Evolutionary conservation across 1,140 invertebrate genomes (phyloP).

Genomic region (Nixonia krombeini): DNA sequence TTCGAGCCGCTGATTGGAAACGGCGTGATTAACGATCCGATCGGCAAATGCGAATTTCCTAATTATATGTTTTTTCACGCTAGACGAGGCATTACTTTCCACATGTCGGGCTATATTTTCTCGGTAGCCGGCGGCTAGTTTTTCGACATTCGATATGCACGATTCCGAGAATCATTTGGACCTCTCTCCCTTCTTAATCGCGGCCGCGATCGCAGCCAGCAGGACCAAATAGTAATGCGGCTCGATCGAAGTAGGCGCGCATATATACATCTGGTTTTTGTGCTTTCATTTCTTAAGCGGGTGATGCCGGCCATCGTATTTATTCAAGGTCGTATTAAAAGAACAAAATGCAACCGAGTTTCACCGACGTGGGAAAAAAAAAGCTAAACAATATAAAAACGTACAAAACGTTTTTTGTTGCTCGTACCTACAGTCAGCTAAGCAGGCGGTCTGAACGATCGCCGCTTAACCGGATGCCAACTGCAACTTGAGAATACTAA

Average conservation of each 20-base stretch:
- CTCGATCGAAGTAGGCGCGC: too few species aligned
- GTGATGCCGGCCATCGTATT: slow-evolving; percentile 38
- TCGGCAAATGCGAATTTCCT: too few species aligned
- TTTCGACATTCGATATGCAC: slow-evolving; percentile 49
- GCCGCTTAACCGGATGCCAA: slow-evolving; percentile 63
- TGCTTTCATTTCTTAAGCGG: slow-evolving; percentile 47
- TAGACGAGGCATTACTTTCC: slow-evolving; percentile 34
- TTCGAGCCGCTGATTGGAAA: not conserved
- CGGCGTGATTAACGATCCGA: not conserved
- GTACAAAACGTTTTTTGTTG: slow-evolving; percentile 35
- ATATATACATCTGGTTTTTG: slow-evolving; percentile 32
- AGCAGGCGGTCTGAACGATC: slow-evolving; percentile 59
- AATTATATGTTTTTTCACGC: too few species aligned
- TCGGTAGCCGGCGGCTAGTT: slow-evolving; percentile 30
- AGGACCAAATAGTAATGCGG: slow-evolving; percentile 45
- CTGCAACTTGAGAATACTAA: slow-evolving; percentile 65
- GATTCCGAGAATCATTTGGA: slow-evolving; percentile 53
- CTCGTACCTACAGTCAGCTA: slow-evolving; percentile 38
- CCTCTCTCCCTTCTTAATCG: slow-evolving; percentile 50
- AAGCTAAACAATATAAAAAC: slow-evolving; percentile 15
- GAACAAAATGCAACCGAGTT: slow-evolving; percentile 56
- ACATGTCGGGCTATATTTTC: slow-evolving; percentile 28
- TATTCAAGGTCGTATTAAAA: slow-evolving; percentile 53
- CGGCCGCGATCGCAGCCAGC: slow-evolving; percentile 49
- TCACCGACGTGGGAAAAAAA: slow-evolving; percentile 31